A percentile compares a stretch with the other conserved stretches of the same genome.
These are phyloP conservation scores for Gortyna flavago DNA, from an alignment of 2,888 invertebrate genomes.

Conservation along the genomic window DNA sequence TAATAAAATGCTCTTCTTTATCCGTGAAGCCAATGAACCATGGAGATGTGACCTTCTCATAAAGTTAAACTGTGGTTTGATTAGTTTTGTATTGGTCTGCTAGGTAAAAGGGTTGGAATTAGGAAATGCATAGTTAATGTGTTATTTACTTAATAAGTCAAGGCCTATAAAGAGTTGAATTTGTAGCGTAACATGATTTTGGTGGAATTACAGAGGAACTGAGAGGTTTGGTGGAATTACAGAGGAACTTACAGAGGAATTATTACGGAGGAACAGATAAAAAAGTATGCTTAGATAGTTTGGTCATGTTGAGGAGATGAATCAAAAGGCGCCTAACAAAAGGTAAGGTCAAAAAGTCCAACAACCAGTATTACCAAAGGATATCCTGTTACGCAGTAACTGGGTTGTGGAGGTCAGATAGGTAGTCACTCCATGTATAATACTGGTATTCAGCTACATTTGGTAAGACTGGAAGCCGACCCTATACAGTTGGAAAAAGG, in stretches of 20 bases:
- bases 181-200: constrained; percentile 53
- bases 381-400: no score
- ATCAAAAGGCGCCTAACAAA: no score
- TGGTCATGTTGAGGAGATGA: no score
- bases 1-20: constrained; percentile 83
- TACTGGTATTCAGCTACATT: background rate
- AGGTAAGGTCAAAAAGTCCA: background rate
- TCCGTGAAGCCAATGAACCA: constrained; percentile 68
- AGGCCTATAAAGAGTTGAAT: constrained; percentile 60
- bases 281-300: no score
- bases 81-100: constrained; percentile 65
- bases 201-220: background rate
- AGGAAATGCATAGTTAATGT: constrained; percentile 64
- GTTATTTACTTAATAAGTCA: constrained; percentile 62
- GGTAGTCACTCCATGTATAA: no score
- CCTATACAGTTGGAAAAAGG: background rate
- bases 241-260: no score
- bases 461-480: background rate
- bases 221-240: no score
- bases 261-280: no score
- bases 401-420: no score
- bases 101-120: constrained; percentile 59
- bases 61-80: constrained; percentile 64
- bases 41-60: constrained; percentile 56
- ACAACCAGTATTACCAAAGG: background rate